A percentile compares a stretch with the other conserved stretches of the same genome.
phyloP scores from a whole-genome alignment of 35 echinoderm and acorn worm genomes.

The Anneissia japonica region DNA sequence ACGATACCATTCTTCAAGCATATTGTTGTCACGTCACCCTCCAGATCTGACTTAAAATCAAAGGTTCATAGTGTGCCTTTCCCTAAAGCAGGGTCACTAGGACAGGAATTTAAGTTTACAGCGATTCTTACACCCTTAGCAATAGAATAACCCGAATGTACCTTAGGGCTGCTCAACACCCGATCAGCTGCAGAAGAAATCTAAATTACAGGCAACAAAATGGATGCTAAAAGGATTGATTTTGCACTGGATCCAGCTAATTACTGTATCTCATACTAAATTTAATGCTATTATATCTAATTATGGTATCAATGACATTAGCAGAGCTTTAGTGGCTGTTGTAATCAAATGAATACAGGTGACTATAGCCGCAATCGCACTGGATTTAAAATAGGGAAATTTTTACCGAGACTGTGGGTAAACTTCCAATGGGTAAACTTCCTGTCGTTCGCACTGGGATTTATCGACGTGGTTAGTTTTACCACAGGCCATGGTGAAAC shows the following conservation, averaged over 20 bases:
- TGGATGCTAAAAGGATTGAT: background rate
- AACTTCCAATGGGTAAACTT: too few relatives aligned
- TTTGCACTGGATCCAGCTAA: background rate
- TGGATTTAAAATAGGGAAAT: too few relatives aligned
- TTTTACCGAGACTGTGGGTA: too few relatives aligned
- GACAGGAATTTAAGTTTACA: background rate
- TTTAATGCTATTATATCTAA: background rate
- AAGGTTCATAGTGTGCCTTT: background rate
- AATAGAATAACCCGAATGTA: too few relatives aligned
- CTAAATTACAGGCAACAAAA: background rate
- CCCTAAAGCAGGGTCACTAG: background rate
- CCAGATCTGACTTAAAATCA: too few relatives aligned
- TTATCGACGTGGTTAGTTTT: too few relatives aligned
- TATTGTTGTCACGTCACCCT: too few relatives aligned
- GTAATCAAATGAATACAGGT: background rate
- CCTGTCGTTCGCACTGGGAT: too few relatives aligned
- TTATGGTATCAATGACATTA: background rate
- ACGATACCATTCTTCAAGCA: too few relatives aligned
- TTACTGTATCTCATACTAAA: background rate
- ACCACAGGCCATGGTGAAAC: too few relatives aligned
- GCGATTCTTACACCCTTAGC: background rate
- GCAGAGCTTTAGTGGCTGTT: background rate
- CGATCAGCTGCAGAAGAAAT: background rate
- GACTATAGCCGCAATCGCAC: too few relatives aligned
- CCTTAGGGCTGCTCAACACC: background rate